Conservation (phyloP, 2,113 vertebrate species). For the Lamprotornis superbus region DNA sequence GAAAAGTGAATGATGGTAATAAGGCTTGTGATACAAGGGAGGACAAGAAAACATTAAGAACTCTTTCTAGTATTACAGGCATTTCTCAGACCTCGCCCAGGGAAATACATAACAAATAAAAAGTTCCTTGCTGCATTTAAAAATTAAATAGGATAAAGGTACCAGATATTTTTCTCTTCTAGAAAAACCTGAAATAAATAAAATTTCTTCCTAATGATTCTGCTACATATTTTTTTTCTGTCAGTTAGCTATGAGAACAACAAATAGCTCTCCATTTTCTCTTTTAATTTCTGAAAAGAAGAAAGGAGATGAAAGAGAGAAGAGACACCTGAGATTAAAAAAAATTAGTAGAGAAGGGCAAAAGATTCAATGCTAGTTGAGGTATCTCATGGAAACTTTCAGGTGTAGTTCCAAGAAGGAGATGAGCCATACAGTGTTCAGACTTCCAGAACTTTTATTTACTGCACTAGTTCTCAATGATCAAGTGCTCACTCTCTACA, state of each 20-base stretch:
- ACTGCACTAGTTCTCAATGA: not conserved
- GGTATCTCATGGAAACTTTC: not conserved
- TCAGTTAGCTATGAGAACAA: not conserved
- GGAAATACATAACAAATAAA: not conserved
- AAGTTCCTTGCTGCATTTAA: not conserved
- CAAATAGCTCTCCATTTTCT: not conserved
- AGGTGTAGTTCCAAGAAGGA: not conserved
- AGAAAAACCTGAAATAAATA: not conserved
- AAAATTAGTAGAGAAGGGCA: not conserved
- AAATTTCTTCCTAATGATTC: not conserved
- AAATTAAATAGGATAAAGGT: not conserved
- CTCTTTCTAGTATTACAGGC: not conserved
- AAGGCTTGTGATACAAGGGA: not conserved
- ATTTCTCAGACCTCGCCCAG: not conserved
- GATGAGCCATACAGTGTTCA: not conserved
- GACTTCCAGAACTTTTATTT: not conserved
- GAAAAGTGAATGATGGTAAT: not conserved
- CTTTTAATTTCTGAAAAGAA: not conserved
- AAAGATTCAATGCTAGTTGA: not conserved
- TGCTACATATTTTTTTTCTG: not conserved
- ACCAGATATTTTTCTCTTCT: not conserved
- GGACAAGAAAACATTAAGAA: not conserved
- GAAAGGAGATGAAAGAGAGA: not conserved
- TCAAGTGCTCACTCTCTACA: not conserved
- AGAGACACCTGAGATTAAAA: not conserved